Base-by-base conservation (phyloP, 2,797 vertebrate species). In the Telmatherina bonti region DNA sequence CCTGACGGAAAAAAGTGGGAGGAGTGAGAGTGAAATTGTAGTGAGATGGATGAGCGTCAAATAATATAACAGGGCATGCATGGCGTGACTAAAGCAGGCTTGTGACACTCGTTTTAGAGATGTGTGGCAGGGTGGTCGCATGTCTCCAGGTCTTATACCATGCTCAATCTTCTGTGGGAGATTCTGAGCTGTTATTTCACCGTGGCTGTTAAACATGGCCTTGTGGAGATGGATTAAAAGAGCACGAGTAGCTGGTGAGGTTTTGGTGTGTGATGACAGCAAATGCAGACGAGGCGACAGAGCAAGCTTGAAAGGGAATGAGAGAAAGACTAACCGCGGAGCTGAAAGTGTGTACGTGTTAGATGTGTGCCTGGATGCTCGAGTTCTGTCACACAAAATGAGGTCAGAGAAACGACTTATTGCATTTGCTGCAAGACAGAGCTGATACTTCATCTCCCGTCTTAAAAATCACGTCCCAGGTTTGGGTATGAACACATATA, bases 361-460 rank as follows among this genome's bases (percentile, higher is more conserved):
- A 72, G 74, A 66, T 43, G 22, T 53, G 55, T 12, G 65, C 30
- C 71, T 78, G 62, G 68, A 81, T 81, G 81, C 89, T 85, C 47
- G 74, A 89, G 89, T 88, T 81, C 83, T 88, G 87, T 90, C 88
- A 85, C 22, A 75, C 67, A 74, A 87, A 93, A 93, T 92, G 89
- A 92, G 92, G 93, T 94, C 93, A 94, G 77, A 69, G 54, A 70
- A 70, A 82, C 82, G 78, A 79, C 75, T 74, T 20, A 33, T 73
- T 76, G 78, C 78, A 76, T 83, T 70, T 76, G 70, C 82, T 71
- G 77, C 72, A 73, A 84, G 73, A 70, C 41, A 33, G 64, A 36
- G 51, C 47, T 47, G 54, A 67, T 62, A 36, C 72, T 71, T 24
- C 8, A 64, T 56, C 57, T 67, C 66, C 38, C 54, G 76, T 68